Evolutionary conservation across 2,113 vertebrate species (phyloP).

Genomic region (Pithys albifrons): DNA sequence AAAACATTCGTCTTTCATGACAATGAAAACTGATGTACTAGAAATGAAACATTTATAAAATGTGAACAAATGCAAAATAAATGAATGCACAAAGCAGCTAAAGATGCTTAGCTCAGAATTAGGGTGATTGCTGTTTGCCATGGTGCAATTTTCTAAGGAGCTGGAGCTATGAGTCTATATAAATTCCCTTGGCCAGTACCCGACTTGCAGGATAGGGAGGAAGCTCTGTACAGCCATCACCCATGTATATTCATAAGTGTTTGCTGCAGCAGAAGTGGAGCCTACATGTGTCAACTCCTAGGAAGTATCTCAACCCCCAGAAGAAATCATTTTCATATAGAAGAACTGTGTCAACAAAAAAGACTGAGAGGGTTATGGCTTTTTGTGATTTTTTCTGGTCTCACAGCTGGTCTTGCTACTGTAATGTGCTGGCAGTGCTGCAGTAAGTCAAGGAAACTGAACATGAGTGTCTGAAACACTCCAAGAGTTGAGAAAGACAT

Average conservation of each 20-base stretch:
- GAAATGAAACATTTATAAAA: not conserved
- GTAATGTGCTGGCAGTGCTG: not conserved
- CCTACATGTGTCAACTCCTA: not conserved
- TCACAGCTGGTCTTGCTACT: not conserved
- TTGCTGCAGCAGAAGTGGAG: not conserved
- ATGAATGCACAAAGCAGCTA: not conserved
- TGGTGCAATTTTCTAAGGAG: not conserved
- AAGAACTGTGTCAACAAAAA: not conserved
- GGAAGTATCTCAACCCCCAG: not conserved
- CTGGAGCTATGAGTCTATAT: not conserved
- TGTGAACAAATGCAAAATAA: not conserved
- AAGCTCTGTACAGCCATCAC: not conserved
- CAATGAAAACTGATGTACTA: not conserved
- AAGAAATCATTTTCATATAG: not conserved
- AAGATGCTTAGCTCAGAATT: not conserved
- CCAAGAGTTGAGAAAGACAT: not conserved
- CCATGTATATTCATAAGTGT: not conserved
- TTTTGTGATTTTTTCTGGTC: not conserved
- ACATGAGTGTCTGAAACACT: not conserved
- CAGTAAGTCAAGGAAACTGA: not conserved
- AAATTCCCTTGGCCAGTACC: not conserved
- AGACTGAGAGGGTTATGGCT: not conserved
- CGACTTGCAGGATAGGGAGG: fast-evolving
- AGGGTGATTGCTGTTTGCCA: fast-evolving
- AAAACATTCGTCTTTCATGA: not conserved